Base-by-base conservation (phyloP, 2,113 vertebrate genomes). In the Onychostoma macrolepis region DNA sequence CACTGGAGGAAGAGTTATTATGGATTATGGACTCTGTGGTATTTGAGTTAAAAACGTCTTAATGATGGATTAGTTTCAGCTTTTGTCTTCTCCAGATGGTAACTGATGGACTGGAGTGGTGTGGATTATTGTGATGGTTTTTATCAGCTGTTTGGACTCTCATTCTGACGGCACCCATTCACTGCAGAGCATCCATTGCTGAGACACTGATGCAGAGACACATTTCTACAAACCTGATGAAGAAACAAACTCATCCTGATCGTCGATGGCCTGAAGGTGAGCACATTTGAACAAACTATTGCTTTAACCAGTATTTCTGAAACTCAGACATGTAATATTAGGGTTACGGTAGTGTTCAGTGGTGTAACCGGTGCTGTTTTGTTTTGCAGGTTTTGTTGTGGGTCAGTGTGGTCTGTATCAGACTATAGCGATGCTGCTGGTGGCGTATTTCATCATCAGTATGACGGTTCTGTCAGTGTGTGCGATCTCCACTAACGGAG, bases 401-500 rank as follows among this genome's bases (percentile, higher is more conserved):
- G 97, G 97, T 19, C 96, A 98, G 4, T 95, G 96, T 0, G 97
- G 97, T 24, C 91, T 98, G 67, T 98, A 97, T 90, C 96, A 98
- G 90, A 91, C 94, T 0, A 91, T 98, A 4, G 92, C 77, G 86
- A 97, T 98, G 97, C 96, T 97, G 0, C 76, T 96, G 3, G 96
- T 98, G 88, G 96, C 97, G 1, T 98, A 98, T 89, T 94, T 98
- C 92, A 98, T 98, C 94, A 98, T 98, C 9, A 94, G 94, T 58
- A 97, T 98, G 96, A 98, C 97, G 0, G 97, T 98, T 78, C 92
- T 98, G 41, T 98, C 97, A 0, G 95, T 98, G 45, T 98, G 97
- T 26, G 97, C 97, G 83, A 97, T 98, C 41, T 98, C 97, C 53
- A 98, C 97, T 90, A 98, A 97, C 0, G 97, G 97, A 83, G 97